Conservation (phyloP, 1,140 invertebrate genomes). For the Drosophila paulistorum region DNA sequence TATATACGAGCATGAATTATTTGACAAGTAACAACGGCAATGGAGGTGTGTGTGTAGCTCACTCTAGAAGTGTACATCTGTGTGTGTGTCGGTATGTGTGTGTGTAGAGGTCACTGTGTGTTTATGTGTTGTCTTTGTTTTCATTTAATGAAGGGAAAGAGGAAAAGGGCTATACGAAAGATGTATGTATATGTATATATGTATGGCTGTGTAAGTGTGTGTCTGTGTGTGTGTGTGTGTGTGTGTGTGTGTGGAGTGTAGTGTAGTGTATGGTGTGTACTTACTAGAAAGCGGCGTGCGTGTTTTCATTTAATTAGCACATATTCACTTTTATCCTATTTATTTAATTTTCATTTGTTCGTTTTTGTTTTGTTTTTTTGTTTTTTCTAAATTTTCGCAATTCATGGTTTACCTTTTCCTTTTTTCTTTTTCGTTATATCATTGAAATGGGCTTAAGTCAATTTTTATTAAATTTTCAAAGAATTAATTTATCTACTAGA, state of each 20-base stretch:
- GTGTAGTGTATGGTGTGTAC: conserved; percentile 35
- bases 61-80: conserved; percentile 24
- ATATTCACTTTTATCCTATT: conserved; percentile 28
- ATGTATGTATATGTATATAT: conserved; percentile 14
- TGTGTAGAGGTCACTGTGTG: conserved; percentile 20
- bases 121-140: conserved; percentile 17
- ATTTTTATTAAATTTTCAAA: conserved; percentile 1
- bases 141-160: not conserved
- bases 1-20: conserved; percentile 79
- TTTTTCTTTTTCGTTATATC: conserved; percentile 1
- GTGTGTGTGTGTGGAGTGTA: conserved; percentile 16
- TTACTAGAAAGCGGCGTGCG: conserved; percentile 60
- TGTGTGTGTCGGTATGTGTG: conserved; percentile 22
- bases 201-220: conserved; percentile 20
- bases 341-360: conserved; percentile 41
- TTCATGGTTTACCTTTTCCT: conserved; percentile 4
- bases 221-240: conserved; percentile 10
- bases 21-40: conserved; percentile 78
- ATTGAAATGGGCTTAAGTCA: conserved; percentile 1
- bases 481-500: not conserved
- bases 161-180: too few relatives aligned
- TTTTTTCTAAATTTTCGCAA: conserved; percentile 18
- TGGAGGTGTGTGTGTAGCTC: conserved; percentile 41
- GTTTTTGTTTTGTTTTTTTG: conserved; percentile 38
- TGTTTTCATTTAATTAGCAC: conserved; percentile 58